phyloP scores from a whole-genome alignment of 2,888 invertebrate species.

The Conchocele bisecta region DNA sequence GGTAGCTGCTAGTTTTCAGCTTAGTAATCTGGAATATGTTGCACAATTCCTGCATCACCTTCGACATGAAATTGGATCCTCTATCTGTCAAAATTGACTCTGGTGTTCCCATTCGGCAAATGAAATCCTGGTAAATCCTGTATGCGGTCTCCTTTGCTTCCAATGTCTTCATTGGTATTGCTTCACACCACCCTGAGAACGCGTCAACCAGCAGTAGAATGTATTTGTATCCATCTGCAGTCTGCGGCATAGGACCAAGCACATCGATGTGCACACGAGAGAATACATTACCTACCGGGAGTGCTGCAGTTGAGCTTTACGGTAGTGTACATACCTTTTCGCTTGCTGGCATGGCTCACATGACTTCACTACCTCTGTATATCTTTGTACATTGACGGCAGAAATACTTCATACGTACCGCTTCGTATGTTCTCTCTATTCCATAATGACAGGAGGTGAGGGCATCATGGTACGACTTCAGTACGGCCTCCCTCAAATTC shows the following conservation, averaged over 20 bases:
- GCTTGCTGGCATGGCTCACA: conserved; percentile 27
- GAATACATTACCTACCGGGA: conserved; percentile 32
- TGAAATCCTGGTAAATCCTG: conserved; percentile 37
- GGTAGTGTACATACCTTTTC: conserved; percentile 8
- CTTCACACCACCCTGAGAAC: conserved; percentile 49
- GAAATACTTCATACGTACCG: conserved; percentile 21
- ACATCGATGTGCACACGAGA: conserved; percentile 40
- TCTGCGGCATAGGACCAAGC: conserved; percentile 37
- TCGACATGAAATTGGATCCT: conserved; percentile 45
- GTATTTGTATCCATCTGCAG: conserved; percentile 32
- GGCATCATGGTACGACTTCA: conserved; percentile 36
- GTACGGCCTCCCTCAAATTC: conserved; percentile 10
- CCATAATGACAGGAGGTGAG: conserved; percentile 23
- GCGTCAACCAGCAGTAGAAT: conserved; percentile 49
- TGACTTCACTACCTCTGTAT: conserved; percentile 13
- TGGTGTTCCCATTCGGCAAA: conserved; percentile 35
- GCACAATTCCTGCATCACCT: conserved; percentile 31
- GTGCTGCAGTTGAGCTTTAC: conserved; percentile 27
- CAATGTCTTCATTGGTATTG: conserved; percentile 40
- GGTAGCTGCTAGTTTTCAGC: conserved; percentile 21
- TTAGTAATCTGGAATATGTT: conserved; percentile 26
- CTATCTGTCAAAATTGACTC: conserved; percentile 37
- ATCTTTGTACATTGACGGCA: conserved; percentile 28
- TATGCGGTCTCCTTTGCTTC: conserved; percentile 36
- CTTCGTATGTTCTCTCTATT: conserved; percentile 29